phyloP scores from a whole-genome alignment of 2,113 vertebrate genomes.

The Tragelaphus buxtoni region DNA sequence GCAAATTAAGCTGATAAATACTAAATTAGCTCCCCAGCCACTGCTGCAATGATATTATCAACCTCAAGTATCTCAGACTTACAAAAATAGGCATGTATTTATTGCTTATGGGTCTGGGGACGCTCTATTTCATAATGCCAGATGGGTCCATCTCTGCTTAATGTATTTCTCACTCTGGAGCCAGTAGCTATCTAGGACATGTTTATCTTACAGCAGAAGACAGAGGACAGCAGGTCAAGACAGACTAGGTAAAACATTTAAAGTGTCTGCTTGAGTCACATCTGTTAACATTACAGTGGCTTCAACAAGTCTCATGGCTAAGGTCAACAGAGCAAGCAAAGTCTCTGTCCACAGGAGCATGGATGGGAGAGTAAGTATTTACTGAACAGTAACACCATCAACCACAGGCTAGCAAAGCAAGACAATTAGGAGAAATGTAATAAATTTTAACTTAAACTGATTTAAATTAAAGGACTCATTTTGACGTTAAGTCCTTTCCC shows the following conservation, averaged over 20 bases:
- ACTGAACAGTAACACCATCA: background rate
- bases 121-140: background rate
- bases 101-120: background rate
- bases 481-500: background rate
- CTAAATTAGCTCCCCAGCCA: background rate
- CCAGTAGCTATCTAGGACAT: background rate
- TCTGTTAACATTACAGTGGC: background rate
- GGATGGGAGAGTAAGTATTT: background rate
- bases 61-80: background rate
- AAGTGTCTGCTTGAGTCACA: background rate
- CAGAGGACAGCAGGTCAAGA: background rate
- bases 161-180: background rate
- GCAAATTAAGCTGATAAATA: background rate
- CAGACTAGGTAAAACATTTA: background rate
- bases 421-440: background rate
- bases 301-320: background rate
- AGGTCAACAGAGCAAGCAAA: background rate
- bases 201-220: background rate
- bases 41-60: background rate
- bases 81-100: background rate
- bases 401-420: background rate
- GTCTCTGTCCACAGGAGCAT: background rate
- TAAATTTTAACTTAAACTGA: background rate
- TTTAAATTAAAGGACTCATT: constrained; percentile 4
- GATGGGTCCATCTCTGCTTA: background rate